These are phyloP conservation scores for Heptranchias perlo DNA, from an alignment of 2,113 vertebrate genomes.

Conservation along the genomic window DNA sequence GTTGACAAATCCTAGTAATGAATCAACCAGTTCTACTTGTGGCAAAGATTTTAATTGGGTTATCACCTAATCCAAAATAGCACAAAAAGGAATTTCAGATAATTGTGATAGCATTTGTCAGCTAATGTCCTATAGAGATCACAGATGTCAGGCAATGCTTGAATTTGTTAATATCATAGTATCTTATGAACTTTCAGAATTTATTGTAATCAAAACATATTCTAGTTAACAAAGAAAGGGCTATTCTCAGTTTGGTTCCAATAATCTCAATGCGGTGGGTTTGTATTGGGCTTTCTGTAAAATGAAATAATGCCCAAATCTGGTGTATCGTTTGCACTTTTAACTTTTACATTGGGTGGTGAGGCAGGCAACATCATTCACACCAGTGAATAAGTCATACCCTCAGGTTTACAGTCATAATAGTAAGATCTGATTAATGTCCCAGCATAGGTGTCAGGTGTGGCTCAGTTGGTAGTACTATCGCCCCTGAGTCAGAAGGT, in stretches of 20 bases:
- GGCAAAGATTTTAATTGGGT: background rate
- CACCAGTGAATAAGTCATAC: background rate
- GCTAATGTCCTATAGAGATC: background rate
- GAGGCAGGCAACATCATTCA: background rate
- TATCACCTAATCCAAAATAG: background rate
- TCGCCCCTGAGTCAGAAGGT: background rate
- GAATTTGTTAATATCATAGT: background rate
- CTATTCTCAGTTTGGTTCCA: background rate
- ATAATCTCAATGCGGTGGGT: background rate
- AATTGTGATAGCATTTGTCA: background rate
- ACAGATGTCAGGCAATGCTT: background rate
- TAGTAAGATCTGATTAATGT: background rate
- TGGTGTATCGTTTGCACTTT: background rate
- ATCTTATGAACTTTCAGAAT: background rate
- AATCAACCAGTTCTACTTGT: background rate
- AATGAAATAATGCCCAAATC: background rate
- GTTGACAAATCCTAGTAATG: background rate
- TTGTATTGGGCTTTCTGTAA: background rate
- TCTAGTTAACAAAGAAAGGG: background rate
- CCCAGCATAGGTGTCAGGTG: background rate
- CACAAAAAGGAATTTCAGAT: background rate
- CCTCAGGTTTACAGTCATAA: background rate
- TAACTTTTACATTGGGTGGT: no score
- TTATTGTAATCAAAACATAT: background rate
- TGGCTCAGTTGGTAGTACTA: background rate